Conservation (phyloP, 1,140 invertebrate species). For the Zeugodacus cucurbitae region DNA sequence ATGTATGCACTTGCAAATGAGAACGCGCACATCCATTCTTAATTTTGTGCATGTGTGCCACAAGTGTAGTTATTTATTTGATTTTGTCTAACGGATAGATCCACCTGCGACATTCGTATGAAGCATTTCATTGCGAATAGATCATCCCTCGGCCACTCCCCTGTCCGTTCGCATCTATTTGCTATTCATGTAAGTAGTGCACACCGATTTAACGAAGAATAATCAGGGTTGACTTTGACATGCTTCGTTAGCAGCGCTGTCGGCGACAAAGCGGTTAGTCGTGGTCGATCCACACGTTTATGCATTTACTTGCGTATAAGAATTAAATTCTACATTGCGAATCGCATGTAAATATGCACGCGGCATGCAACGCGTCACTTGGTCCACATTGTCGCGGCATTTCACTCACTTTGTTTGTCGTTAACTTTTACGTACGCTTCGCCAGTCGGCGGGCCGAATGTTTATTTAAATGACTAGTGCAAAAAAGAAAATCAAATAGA, state of each 20-base stretch:
- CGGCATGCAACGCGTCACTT: conserved; percentile 12
- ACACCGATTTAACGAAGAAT: conserved; percentile 17
- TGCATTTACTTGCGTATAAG: background rate
- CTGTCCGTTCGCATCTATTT: background rate
- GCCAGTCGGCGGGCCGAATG: background rate
- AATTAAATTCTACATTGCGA: background rate
- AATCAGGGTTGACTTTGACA: conserved; percentile 36
- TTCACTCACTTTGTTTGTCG: background rate
- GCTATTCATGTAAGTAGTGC: background rate
- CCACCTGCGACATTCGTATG: background rate
- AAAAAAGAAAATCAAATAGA: background rate
- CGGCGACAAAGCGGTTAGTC: background rate
- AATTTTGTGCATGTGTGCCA: background rate
- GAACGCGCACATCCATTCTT: background rate
- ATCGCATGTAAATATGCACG: background rate
- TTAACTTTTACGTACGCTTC: conserved; percentile 5
- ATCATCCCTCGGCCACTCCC: background rate
- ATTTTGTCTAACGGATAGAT: background rate
- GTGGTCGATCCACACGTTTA: background rate
- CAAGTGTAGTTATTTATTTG: background rate
- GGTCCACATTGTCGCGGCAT: background rate
- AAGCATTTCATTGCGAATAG: conserved; percentile 5
- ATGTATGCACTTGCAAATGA: too few relatives aligned
- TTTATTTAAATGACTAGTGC: background rate
- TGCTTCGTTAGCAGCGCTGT: background rate